Evolutionary conservation across 2,797 vertebrate species (phyloP), one percentile per base, ranked within the genome.

Genomic region (Cacajao melanocephalus): DNA sequence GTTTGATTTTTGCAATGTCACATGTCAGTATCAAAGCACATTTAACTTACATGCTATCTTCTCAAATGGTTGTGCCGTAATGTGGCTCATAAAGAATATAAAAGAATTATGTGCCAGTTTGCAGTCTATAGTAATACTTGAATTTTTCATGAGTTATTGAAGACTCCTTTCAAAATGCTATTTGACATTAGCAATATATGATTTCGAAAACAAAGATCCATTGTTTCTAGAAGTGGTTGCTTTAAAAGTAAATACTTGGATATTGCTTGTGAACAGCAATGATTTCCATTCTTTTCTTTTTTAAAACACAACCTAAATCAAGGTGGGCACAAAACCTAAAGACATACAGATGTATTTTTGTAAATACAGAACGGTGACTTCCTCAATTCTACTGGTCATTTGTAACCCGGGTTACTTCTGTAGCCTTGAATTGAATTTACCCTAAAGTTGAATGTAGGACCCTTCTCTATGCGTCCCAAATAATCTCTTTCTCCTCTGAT

Each of bases 101-200:
- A 93, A 96, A 95, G 93, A 91, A 55, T 84, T 58, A n/a, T 75
- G 94, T 41, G 48, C 81, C 92, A 4, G 88, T 48, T 94, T 88
- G 72, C n/a, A 14, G 36, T 81, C 84, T 4, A 0, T 3, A 19
- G 39, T 19, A 20, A 55, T 10, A 57, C 92, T 92, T 91, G 55
- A 61, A 78, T 84, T 91, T 94, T 85, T n/a, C 93, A 81, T 14
- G 1, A 50, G 46, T 50, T 55, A 12, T 36, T 76, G 64, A 88
- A 76, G 78, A 72, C 87, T 57, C 92, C 92, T 97, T 98, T 97
- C 94, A 97, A 80, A 88, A 52, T 39, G 91, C 61, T 58, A n/a
- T 83, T 93, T 83, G 85, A 97, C 92, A 90, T 92, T 72, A 93
- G 96, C 91, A 96, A 92, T 92, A 57, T 76, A 33, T 70, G 93